Evolutionary conservation across 2,113 vertebrate genomes (phyloP).

Genomic region (Acanthisitta chloris): DNA sequence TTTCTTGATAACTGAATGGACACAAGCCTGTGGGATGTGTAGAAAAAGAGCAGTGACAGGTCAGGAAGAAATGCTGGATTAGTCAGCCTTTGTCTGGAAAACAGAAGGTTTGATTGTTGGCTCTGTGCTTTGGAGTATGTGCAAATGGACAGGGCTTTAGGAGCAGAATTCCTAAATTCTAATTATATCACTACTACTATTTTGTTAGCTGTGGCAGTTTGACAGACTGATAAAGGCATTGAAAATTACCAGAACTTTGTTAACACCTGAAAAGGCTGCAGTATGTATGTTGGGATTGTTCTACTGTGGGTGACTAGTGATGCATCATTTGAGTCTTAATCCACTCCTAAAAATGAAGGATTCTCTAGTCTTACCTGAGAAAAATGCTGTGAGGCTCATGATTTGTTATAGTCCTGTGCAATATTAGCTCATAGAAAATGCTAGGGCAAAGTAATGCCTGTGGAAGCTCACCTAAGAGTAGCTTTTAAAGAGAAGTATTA

Average conservation of each 20-base stretch:
- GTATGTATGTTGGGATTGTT: neutral
- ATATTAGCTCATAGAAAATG: neutral
- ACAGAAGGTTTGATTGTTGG: neutral
- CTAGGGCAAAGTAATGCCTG: neutral
- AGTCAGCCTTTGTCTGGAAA: neutral
- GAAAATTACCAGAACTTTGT: neutral
- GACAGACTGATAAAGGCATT: neutral
- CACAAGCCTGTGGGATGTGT: neutral
- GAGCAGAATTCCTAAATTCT: neutral
- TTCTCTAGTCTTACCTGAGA: neutral
- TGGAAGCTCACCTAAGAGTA: neutral
- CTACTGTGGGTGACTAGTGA: neutral
- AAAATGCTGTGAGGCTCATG: accelerated
- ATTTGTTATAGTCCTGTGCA: neutral
- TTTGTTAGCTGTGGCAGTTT: neutral
- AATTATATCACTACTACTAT: neutral
- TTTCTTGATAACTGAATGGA: neutral
- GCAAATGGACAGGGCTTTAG: neutral
- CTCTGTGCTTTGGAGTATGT: neutral
- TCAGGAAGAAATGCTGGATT: neutral
- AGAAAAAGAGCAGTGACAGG: neutral
- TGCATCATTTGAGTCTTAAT: neutral
- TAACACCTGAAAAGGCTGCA: neutral
- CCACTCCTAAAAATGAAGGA: neutral
- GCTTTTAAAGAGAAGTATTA: neutral